Conservation (phyloP, 2,113 vertebrate species). For the Calidris pygmaea region DNA sequence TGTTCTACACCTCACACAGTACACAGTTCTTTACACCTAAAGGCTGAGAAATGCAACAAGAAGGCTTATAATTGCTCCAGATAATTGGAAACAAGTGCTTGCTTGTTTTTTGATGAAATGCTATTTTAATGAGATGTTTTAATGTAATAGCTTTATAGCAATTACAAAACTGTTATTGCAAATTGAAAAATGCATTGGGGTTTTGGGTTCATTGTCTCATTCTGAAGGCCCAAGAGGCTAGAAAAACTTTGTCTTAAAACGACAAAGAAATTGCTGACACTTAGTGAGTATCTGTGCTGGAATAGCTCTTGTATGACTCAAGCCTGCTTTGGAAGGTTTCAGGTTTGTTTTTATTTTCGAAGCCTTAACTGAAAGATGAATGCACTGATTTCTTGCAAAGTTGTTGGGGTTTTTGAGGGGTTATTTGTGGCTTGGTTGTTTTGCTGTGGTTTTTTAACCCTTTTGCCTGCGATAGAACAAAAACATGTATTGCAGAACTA, state of each 20-base stretch:
- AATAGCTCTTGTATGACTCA: not conserved
- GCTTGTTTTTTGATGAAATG: not conserved
- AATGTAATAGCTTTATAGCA: not conserved
- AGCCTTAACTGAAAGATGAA: not conserved
- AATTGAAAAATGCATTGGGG: not conserved
- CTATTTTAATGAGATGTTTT: not conserved
- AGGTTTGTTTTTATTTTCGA: not conserved
- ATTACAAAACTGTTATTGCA: not conserved
- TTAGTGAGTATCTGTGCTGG: not conserved
- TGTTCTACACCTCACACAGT: not conserved
- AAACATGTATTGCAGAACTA: not conserved
- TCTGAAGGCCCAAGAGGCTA: not conserved
- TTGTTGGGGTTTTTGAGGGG: rapidly evolving
- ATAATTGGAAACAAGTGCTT: not conserved
- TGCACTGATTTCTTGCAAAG: not conserved
- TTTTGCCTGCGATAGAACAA: not conserved
- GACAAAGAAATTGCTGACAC: not conserved
- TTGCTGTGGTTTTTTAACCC: not conserved
- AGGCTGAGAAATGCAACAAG: not conserved
- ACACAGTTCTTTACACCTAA: not conserved
- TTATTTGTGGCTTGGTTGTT: not conserved
- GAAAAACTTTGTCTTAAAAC: not conserved
- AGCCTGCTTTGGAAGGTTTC: not conserved
- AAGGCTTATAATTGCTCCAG: not conserved
- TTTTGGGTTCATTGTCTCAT: not conserved